Evolutionary conservation across 2,797 vertebrate species (phyloP).

Genomic region (Pangasius djambal): DNA sequence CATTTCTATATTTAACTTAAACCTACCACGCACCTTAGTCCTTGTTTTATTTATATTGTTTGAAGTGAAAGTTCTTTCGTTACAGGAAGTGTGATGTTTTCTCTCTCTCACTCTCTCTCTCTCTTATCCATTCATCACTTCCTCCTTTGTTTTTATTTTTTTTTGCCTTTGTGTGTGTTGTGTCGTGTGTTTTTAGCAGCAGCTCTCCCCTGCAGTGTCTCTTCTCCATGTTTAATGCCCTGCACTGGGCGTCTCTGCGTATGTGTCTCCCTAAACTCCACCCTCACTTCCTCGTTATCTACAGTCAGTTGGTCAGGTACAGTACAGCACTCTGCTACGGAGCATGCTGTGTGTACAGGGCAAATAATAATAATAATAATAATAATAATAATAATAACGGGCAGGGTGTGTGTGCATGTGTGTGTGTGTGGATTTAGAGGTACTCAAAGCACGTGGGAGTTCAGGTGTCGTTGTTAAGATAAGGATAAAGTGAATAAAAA

Average conservation of each 20-base stretch:
- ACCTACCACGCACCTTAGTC: not conserved
- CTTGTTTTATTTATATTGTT: not conserved
- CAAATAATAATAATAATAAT: not conserved
- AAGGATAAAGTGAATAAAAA: not conserved
- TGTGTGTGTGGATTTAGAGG: not conserved
- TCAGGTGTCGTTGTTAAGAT: too few relatives aligned
- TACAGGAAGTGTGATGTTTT: not conserved
- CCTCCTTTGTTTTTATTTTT: conserved; percentile 40
- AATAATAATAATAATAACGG: not conserved
- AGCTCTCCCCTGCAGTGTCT: conserved; percentile 98
- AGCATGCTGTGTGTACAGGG: conserved; percentile 88
- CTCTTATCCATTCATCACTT: conserved; percentile 3
- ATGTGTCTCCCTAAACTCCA: conserved; percentile 99
- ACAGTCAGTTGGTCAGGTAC: conserved; percentile 99
- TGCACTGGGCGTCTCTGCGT: conserved; percentile 99
- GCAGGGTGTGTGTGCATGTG: not conserved
- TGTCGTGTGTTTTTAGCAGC: conserved; percentile 73
- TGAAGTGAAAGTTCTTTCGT: not conserved
- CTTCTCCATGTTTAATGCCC: conserved; percentile 99
- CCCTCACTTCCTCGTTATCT: conserved; percentile 99
- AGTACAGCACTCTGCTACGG: conserved; percentile 80
- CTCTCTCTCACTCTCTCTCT: not conserved
- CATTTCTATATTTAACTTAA: not conserved
- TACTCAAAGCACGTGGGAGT: not conserved
- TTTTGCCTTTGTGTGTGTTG: conserved; percentile 34